Evolutionary conservation across 2,797 vertebrate genomes (phyloP).

Genomic region (Spizella passerina): DNA sequence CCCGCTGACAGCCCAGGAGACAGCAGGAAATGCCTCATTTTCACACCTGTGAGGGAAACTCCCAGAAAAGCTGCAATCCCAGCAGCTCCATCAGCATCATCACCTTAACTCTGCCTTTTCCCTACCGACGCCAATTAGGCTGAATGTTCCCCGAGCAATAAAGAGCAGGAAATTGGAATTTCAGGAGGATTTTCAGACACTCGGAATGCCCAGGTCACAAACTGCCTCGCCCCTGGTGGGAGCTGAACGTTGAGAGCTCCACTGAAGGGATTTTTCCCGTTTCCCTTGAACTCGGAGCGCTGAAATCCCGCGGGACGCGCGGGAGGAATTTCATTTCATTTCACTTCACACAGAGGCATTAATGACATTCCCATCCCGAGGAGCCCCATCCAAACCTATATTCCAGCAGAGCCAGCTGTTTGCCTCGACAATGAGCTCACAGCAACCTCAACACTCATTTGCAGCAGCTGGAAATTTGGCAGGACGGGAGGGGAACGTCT

Average conservation of each 20-base stretch:
- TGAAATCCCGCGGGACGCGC: background rate
- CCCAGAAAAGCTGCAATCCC: background rate
- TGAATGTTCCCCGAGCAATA: background rate
- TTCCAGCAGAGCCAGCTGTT: background rate
- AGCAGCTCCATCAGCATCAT: background rate
- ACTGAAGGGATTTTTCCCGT: background rate
- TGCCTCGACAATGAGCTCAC: background rate
- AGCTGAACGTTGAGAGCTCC: background rate
- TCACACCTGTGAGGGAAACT: background rate
- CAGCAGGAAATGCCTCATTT: background rate
- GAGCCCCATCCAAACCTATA: background rate
- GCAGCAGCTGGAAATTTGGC: slow-evolving; percentile 31
- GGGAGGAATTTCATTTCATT: background rate
- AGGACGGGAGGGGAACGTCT: background rate
- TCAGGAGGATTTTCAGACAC: background rate
- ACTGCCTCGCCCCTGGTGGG: background rate
- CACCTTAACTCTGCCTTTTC: background rate
- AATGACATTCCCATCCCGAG: background rate
- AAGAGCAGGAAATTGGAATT: background rate
- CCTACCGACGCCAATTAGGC: background rate
- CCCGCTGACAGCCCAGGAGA: background rate
- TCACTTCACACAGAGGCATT: background rate
- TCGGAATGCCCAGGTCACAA: background rate
- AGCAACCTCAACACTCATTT: background rate
- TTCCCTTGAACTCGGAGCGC: background rate